Evolutionary conservation across 2,113 vertebrate genomes (phyloP).

Genomic region (Hydrochoerus hydrochaeris): DNA sequence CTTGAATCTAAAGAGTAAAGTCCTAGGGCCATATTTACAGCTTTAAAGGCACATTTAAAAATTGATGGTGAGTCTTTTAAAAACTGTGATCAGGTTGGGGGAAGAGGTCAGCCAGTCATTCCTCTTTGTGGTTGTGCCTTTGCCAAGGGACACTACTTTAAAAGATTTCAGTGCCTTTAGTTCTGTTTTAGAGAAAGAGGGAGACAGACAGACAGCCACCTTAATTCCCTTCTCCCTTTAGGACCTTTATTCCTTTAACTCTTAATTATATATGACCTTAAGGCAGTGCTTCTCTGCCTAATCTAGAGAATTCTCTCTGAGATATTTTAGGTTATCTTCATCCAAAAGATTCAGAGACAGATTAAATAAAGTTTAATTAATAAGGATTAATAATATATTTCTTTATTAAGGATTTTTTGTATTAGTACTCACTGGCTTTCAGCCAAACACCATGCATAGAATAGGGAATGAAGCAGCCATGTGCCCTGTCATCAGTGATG

Average conservation of each 20-base stretch:
- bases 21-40: slow-evolving; percentile 74
- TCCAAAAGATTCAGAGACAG: not conserved
- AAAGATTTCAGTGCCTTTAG: slow-evolving; percentile 12
- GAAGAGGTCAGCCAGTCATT: slow-evolving; percentile 59
- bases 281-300: slow-evolving; percentile 19
- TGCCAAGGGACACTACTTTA: slow-evolving; percentile 26
- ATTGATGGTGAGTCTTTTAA: slow-evolving; percentile 71
- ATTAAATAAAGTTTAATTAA: not conserved
- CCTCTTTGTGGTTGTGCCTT: slow-evolving; percentile 30
- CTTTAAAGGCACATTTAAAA: slow-evolving; percentile 77
- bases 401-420: not conserved
- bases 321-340: not conserved
- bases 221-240: slow-evolving; percentile 10
- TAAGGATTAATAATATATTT: not conserved
- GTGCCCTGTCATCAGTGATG: not conserved
- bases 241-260: slow-evolving; percentile 22
- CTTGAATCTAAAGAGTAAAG: slow-evolving; percentile 66
- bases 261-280: slow-evolving; percentile 46
- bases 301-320: not conserved
- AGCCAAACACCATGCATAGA: not conserved
- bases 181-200: not conserved
- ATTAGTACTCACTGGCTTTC: not conserved
- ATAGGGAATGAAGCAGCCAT: not conserved
- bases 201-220: not conserved
- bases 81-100: slow-evolving; percentile 71